phyloP scores from a whole-genome alignment of 2,888 invertebrate genomes.

The Eupsilia transversa region DNA sequence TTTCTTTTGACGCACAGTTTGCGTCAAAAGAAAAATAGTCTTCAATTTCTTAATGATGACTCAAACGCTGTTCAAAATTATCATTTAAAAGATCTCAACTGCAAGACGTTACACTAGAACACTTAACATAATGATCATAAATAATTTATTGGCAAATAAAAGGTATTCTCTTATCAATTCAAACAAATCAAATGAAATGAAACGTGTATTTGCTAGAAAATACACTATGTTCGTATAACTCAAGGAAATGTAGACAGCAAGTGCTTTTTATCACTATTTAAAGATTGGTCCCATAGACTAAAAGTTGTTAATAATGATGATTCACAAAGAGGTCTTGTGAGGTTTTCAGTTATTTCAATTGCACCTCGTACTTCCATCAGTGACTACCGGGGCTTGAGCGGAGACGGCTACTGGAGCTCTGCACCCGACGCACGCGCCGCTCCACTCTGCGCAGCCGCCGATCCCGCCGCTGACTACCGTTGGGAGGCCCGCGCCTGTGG shows the following conservation, averaged over 20 bases:
- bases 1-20: too few species aligned
- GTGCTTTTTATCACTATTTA: neutral
- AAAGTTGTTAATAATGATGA: neutral
- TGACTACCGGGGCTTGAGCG: conserved; percentile 91
- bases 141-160: neutral
- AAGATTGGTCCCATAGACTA: neutral
- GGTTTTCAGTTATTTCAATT: neutral
- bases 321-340: neutral
- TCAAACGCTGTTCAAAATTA: neutral
- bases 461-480: conserved; percentile 94
- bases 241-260: neutral
- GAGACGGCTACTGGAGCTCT: conserved; percentile 94
- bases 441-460: conserved; percentile 94
- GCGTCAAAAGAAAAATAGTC: too few species aligned
- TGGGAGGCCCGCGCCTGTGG: conserved; percentile 94
- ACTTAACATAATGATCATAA: neutral
- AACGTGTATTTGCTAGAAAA: neutral
- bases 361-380: conserved; percentile 73
- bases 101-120: neutral
- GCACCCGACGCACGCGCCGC: conserved; percentile 91
- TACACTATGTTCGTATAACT: neutral
- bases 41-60: neutral
- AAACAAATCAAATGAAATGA: neutral
- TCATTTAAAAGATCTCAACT: neutral
- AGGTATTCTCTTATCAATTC: neutral